These are phyloP conservation scores for Tridacna gigas DNA, from an alignment of 2,888 invertebrate species.

Conservation along the genomic window DNA sequence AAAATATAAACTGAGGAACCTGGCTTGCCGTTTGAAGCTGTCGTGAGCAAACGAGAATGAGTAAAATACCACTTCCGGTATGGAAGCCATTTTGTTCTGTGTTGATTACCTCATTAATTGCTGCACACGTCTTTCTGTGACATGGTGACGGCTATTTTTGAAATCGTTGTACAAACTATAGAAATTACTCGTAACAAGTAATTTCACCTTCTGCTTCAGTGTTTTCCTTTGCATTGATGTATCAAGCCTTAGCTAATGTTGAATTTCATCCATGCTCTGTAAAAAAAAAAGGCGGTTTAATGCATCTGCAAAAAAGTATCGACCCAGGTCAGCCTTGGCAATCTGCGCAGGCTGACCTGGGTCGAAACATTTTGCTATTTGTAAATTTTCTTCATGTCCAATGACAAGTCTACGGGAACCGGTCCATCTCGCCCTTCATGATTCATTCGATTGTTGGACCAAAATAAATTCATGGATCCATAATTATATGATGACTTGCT, in stretches of 20 bases:
- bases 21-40: conserved; percentile 2
- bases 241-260: not conserved
- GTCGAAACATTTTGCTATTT: too few species aligned
- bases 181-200: not conserved
- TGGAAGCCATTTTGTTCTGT: not conserved
- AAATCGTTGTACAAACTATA: not conserved
- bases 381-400: too few species aligned
- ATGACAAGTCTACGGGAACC: too few species aligned
- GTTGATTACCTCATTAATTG: not conserved
- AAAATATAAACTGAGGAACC: not conserved
- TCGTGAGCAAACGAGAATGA: not conserved
- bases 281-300: too few species aligned
- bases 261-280: too few species aligned
- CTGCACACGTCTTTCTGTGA: not conserved
- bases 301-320: too few species aligned
- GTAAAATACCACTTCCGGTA: not conserved
- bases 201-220: not conserved
- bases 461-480: too few species aligned
- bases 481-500: too few species aligned
- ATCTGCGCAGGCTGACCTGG: too few species aligned
- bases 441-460: too few species aligned
- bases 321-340: too few species aligned
- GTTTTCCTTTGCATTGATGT: not conserved
- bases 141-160: not conserved
- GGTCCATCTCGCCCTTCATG: too few species aligned